phyloP scores from a whole-genome alignment of 2,797 vertebrate genomes.

The Spizella passerina region DNA sequence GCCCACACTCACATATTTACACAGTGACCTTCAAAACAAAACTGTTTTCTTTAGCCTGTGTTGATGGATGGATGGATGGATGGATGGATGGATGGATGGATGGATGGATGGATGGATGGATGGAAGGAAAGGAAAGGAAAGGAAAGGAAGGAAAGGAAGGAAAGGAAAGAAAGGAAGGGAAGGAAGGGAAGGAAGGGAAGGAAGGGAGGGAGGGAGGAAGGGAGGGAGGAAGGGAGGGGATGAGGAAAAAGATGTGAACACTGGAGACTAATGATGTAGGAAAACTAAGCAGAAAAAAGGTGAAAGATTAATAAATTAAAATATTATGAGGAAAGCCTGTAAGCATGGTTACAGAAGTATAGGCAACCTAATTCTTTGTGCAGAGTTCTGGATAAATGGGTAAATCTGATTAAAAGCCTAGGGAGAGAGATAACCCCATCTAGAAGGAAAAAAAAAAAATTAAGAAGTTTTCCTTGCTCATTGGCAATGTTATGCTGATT shows the following conservation, averaged over 20 bases:
- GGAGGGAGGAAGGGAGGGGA: neutral
- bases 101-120: too few species aligned
- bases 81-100: neutral
- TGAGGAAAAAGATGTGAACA: neutral
- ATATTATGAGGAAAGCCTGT: neutral
- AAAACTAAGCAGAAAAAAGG: neutral
- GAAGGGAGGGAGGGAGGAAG: neutral
- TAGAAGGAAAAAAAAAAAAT: neutral
- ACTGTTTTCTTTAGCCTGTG: neutral
- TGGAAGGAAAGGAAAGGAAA: too few species aligned
- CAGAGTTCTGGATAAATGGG: neutral
- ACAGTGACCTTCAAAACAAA: neutral
- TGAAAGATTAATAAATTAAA: neutral
- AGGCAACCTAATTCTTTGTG: neutral
- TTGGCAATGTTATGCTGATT: neutral
- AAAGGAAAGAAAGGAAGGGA: neutral
- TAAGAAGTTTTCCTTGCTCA: neutral
- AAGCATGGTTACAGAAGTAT: neutral
- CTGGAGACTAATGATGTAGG: neutral
- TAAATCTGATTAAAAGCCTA: neutral
- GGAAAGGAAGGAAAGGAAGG: accelerated
- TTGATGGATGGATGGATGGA: too few species aligned
- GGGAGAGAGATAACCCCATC: neutral
- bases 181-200: neutral
- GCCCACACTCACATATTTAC: neutral